A percentile compares a stretch with the other conserved stretches of the same genome.
Conservation (phyloP, 2,888 invertebrate genomes). For the Caenorhabditis macrosperma region DNA sequence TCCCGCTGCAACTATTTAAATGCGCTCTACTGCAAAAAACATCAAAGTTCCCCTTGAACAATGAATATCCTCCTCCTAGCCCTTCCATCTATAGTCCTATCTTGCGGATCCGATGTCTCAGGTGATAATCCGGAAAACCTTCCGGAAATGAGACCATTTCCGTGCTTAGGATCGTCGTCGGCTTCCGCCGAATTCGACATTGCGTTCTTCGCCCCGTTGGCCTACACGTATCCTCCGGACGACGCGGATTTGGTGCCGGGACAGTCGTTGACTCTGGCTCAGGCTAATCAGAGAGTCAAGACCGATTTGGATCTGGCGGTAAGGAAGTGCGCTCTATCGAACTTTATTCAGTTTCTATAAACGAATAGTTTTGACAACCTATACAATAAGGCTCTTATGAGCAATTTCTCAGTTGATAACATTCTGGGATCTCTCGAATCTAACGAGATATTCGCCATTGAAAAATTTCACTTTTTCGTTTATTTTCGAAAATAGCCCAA, state of each 20-base stretch:
- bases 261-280: slow-evolving; percentile 17
- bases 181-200: slow-evolving; percentile 33
- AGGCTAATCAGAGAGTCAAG: slow-evolving; percentile 10
- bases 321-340: too few relatives aligned
- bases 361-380: too few relatives aligned
- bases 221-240: slow-evolving; percentile 38
- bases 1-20: too few relatives aligned
- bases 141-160: too few relatives aligned
- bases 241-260: slow-evolving; percentile 12
- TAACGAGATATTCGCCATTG: too few relatives aligned
- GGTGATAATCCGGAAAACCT: slow-evolving; percentile 1
- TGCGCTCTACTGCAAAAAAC: not conserved
- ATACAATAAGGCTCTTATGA: too few relatives aligned
- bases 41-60: not conserved
- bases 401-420: too few relatives aligned
- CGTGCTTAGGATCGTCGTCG: slow-evolving; percentile 22
- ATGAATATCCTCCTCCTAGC: not conserved
- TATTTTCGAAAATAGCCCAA: too few relatives aligned
- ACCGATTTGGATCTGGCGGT: slow-evolving; percentile 30
- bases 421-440: too few relatives aligned
- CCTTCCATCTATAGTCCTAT: not conserved
- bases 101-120: slow-evolving; percentile 24
- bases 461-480: too few relatives aligned
- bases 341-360: too few relatives aligned
- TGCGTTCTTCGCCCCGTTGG: slow-evolving; percentile 33